Percentiles rank a stretch among this genome's conserved stretches.
phyloP scores from a whole-genome alignment of 37 sponge, comb jelly and placozoan genomes.

The Geodia barretti region DNA sequence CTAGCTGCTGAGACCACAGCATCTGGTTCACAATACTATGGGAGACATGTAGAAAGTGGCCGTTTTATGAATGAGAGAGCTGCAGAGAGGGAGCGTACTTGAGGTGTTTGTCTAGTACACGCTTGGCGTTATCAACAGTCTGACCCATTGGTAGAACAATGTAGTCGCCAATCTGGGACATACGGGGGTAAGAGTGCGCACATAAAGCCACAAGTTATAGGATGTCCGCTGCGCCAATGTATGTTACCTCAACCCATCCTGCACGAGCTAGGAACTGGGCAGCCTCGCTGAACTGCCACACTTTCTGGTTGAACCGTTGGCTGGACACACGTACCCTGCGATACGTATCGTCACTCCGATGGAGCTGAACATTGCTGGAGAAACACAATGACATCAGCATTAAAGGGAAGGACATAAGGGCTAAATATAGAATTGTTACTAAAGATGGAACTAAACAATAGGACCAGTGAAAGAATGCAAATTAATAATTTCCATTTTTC shows the following conservation, averaged over 20 bases:
- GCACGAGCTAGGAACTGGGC: constrained; percentile 47
- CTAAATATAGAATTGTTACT: not conserved
- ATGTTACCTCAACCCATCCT: constrained; percentile 81
- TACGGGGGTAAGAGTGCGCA: not conserved
- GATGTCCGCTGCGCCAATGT: not conserved
- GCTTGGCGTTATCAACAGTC: constrained; percentile 36
- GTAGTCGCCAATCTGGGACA: constrained; percentile 65
- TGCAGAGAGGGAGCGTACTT: constrained; percentile 25
- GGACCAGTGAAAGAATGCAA: too few relatives aligned
- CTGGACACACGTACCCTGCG: constrained; percentile 61
- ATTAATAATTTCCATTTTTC: too few relatives aligned
- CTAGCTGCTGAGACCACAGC: constrained; percentile 63
- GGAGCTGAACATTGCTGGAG: constrained; percentile 55
- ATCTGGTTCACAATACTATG: constrained; percentile 74
- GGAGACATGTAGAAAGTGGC: not conserved
- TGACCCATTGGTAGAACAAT: constrained; percentile 65
- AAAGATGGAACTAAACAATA: too few relatives aligned
- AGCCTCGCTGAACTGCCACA: constrained; percentile 53
- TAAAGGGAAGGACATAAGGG: too few relatives aligned
- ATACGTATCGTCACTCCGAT: constrained; percentile 68
- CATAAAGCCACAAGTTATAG: not conserved
- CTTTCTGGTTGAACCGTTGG: constrained; percentile 40
- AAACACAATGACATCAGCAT: too few relatives aligned
- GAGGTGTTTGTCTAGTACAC: constrained; percentile 52
- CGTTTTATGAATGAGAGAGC: not conserved